Evolutionary conservation across 2,797 vertebrate genomes (phyloP), one percentile per base, ranked within the genome.

Genomic region (Leuciscus waleckii): DNA sequence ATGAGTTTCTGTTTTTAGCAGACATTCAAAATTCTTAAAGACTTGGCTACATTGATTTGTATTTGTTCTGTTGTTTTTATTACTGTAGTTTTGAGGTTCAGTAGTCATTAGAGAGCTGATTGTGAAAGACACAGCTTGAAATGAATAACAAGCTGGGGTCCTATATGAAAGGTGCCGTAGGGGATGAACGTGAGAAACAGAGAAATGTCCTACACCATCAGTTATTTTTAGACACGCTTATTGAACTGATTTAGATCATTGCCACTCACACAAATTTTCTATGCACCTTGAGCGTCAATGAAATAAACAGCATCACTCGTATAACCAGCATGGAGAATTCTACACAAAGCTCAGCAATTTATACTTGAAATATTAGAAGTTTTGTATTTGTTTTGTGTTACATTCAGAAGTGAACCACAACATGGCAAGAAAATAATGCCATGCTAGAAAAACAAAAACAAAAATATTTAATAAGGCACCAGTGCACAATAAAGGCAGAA

Each of bases 151-250:
- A 54, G 43, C 23, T 51, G 7, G 61, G 58, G 43, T 83, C 71
- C 41, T 65, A 32, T 37, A 35, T 37, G 10, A 87, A 81, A 73
- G 16, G 26, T 56, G 14, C 56, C 1, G 3, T 21, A 23, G n/a
- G 70, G 19, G 29, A 77, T 19, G 9, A 61, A 81, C 26, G 3
- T 19, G 11, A 77, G 43, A 81, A 81, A 80, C 51, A 76, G 37
- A 43, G n/a, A 58, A 54, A n/a, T 70, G 65, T 71, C 4, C 2
- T 21, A 61, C 41, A 85, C 41, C 41, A 68, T 9, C 32, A 68
- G 67, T 41, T 82, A 87, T 78, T 85, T 85, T 85, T 65, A 63
- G 71, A 71, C 21, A 67, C n/a, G 51, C n/a, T 65, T 77, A 41
- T 56, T 81, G 65, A 70, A 77, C 63, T 81, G 71, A 74, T 81